Base-by-base conservation (phyloP, 2,797 vertebrate genomes). In the Rhinella marina region DNA sequence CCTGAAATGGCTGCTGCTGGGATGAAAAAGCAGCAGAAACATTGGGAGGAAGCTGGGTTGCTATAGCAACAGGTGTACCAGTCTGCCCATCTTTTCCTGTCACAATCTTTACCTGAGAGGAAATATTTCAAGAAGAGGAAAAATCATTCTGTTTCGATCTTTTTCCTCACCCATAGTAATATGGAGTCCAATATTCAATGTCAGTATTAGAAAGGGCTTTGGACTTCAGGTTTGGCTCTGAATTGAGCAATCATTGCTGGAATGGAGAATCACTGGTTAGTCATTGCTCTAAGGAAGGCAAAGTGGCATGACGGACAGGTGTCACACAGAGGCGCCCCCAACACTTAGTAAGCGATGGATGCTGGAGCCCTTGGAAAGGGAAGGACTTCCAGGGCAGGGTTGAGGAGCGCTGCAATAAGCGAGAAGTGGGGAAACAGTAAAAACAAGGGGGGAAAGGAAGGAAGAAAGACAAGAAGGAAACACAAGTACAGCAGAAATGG, bases 21-120 rank as follows among this genome's bases (percentile, higher is more conserved):
- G 95, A 89, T 93, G 97, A 97, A 94, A 98, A 98, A 91, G 97
- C 97, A 93, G 97, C 97, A 92, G 97, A 98, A 93, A 98, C 97
- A 94, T 98, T 98, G 92, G 97, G 94, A 93, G 97, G 97, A 95
- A 98, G 97, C 94, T 98, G 97, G 90, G 97, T 98, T 95, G 97
- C 95, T 96, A 98, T 98, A 95, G 97, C 97, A 96, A 98, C 97
- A 90, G 97, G 97, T 91, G 97, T 98, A 93, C 96, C 97, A 91
- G 97, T 96, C 95, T 98, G 97, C 91, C 97, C 97, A 95, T 98
- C 97, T 94, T 98, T 98, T 94, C 97, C 97, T 92, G 97, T 98
- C 92, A 96, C 96, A 95, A 98, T 96, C 93, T 98, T 98, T 92
- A 98, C 97, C 97, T 98, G 94, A 93, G 94, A 94, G 94, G 92